Conservation (phyloP, 2,113 vertebrate species). For the Dolichotis patagonum region DNA sequence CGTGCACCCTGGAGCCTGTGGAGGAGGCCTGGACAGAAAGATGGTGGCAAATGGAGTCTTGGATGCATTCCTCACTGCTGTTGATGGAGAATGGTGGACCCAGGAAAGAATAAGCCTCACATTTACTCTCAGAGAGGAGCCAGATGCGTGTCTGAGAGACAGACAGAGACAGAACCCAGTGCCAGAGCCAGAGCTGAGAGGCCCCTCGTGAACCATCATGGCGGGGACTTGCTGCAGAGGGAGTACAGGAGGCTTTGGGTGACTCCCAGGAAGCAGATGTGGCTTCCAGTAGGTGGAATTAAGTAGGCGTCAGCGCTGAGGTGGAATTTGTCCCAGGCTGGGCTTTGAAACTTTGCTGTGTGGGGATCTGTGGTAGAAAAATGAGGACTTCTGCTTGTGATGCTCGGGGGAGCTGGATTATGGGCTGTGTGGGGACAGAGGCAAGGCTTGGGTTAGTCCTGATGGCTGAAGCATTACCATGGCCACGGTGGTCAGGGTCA, state of each 20-base stretch:
- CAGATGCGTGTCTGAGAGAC: not conserved
- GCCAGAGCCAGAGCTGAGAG: not conserved
- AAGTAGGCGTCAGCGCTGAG: not conserved
- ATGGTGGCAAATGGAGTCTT: fast-evolving
- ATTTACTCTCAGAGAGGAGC: not conserved
- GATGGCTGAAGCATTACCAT: too few species aligned
- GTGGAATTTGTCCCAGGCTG: not conserved
- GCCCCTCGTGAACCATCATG: not conserved
- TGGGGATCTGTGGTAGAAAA: not conserved
- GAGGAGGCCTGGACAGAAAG: not conserved
- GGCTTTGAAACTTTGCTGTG: not conserved
- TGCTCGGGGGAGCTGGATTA: not conserved
- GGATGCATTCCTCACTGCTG: not conserved
- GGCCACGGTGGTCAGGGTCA: not conserved
- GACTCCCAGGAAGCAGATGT: not conserved
- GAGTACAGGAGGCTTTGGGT: not conserved
- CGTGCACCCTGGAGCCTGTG: fast-evolving
- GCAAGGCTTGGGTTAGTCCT: not conserved
- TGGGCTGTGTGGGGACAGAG: not conserved
- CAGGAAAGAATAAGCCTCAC: not conserved
- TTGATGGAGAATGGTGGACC: not conserved
- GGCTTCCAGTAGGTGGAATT: not conserved
- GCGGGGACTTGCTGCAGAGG: not conserved
- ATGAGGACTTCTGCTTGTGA: not conserved
- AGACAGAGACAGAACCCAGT: not conserved